Evolutionary conservation across 2,113 vertebrate species (phyloP).

Genomic region (Pseudonaja textilis): DNA sequence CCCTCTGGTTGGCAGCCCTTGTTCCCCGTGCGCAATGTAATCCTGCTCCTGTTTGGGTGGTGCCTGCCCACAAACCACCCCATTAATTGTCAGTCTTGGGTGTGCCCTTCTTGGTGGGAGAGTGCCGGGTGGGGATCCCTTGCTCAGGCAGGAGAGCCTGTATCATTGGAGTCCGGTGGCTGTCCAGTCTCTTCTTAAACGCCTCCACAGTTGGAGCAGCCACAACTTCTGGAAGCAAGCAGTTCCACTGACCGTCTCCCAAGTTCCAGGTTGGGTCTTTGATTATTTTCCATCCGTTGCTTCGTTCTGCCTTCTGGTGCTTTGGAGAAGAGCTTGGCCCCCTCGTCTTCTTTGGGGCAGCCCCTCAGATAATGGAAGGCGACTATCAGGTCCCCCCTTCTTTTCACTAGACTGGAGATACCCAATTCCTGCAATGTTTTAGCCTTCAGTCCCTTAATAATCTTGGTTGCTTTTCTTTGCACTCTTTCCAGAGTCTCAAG

Average conservation of each 20-base stretch:
- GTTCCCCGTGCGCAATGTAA: background rate
- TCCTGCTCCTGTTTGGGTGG: background rate
- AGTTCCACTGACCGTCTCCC: no score
- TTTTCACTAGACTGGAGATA: background rate
- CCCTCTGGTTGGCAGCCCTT: background rate
- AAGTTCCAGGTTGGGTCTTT: background rate
- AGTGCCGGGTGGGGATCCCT: no score
- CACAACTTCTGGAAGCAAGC: background rate
- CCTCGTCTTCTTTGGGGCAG: background rate
- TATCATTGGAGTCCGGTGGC: no score
- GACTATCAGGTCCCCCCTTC: no score
- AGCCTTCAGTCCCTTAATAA: background rate
- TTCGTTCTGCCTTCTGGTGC: background rate
- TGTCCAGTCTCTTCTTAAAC: no score
- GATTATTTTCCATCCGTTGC: background rate
- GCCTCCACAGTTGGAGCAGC: no score
- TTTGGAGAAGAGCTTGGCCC: background rate
- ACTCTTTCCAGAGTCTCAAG: no score
- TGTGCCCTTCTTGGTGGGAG: background rate
- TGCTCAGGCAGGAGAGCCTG: no score
- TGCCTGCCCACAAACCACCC: background rate
- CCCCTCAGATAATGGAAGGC: no score
- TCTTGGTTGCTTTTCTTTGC: no score
- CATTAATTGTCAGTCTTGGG: background rate
- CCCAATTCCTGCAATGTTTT: no score